Evolutionary conservation across 2,797 vertebrate genomes (phyloP), one percentile per base, ranked within the genome.

Genomic region (Hephaestus fuliginosus): DNA sequence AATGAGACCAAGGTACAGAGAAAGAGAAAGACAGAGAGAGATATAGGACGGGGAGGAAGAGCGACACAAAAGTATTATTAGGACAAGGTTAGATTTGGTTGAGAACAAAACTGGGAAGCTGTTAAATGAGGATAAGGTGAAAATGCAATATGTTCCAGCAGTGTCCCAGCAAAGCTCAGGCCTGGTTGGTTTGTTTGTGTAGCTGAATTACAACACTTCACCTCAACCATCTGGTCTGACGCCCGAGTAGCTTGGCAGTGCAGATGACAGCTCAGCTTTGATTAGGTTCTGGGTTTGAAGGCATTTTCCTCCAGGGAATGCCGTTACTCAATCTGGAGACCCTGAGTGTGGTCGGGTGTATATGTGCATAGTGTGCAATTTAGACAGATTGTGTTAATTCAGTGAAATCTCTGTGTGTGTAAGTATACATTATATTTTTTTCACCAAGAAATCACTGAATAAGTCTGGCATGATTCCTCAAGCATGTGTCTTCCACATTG

Each of bases 181-280:
- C 10, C 68, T 62, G 70, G 44, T 30, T 72, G 76, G 55, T 78
- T 88, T 83, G 74, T 85, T 78, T 88, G 76, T 81, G 68, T 63
- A 69, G 67, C 67, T 88, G 64, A 52, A 87, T 90, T 83, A 85
- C 73, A 82, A 82, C 73, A 80, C 70, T 76, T 85, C 84, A 89
- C 80, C 85, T 87, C 80, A 85, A 82, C 82, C 79, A 88, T 85
- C 82, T 92, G 88, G 83, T 87, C 62, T 69, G 73, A 74, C 49
- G 84, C 75, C 72, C 7, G 36, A 76, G 82, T 61, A 82, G 74
- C 71, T 81, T 66, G 78, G 79, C 70, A 82, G 76, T 51, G 68
- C 83, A 81, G 81, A 85, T 79, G 81, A 86, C 69, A 78, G 72
- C 76, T 82, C 75, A 83, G 60, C 71, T 88, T 84, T 90, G 81